phyloP scores from a whole-genome alignment of 2,113 vertebrate species.

The Labeo catla region DNA sequence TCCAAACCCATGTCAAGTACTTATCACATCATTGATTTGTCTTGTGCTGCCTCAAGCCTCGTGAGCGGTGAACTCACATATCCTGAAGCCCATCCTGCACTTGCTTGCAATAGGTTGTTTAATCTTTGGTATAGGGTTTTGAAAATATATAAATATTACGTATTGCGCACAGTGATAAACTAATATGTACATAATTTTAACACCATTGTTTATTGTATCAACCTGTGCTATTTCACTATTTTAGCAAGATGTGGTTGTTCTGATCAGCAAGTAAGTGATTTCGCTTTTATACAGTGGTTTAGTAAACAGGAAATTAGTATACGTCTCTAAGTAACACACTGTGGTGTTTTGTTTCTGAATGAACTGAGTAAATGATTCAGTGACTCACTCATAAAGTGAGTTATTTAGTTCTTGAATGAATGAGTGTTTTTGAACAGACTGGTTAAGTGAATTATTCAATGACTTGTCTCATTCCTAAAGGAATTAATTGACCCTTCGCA shows the following conservation, averaged over 20 bases:
- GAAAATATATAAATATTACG: background rate
- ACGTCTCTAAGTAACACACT: no score
- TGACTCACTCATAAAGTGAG: no score
- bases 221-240: background rate
- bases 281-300: no score
- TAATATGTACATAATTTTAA: background rate
- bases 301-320: no score
- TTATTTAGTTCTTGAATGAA: background rate
- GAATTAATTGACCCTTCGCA: background rate
- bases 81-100: background rate
- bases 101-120: background rate
- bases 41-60: conserved; percentile 50
- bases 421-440: background rate
- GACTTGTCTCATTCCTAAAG: background rate
- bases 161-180: background rate
- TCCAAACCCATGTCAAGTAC: conserved; percentile 55
- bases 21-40: conserved; percentile 62
- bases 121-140: background rate
- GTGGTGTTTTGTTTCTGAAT: no score
- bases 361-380: no score
- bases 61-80: conserved; percentile 47
- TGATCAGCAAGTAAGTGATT: no score
- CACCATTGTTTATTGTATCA: background rate
- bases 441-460: background rate
- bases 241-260: background rate